Evolutionary conservation across 2,797 vertebrate species (phyloP).

Genomic region (Helostoma temminkii): DNA sequence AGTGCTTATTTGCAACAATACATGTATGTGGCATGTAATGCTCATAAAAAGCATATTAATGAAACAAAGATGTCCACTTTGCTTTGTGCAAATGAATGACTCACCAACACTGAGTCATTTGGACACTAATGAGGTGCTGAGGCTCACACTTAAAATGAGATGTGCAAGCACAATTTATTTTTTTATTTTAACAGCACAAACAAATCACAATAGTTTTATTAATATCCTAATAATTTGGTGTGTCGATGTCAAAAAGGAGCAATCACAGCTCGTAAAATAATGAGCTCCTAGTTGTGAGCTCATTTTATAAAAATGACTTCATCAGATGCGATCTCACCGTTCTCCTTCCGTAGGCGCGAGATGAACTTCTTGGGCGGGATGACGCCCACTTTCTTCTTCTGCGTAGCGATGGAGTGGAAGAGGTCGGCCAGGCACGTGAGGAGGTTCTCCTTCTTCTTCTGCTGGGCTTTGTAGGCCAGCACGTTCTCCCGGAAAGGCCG

Average conservation of each 20-base stretch:
- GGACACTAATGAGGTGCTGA: neutral
- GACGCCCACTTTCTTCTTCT: conserved; percentile 99
- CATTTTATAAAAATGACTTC: neutral
- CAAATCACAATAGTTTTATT: no score
- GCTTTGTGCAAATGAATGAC: neutral
- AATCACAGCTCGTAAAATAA: no score
- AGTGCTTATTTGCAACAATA: no score
- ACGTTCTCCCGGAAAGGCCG: conserved; percentile 97
- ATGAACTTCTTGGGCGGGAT: conserved; percentile 99
- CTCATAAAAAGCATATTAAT: neutral
- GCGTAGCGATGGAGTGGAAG: conserved; percentile 97
- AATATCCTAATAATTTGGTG: no score
- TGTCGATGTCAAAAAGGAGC: no score
- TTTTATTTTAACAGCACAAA: no score
- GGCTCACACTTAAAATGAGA: no score
- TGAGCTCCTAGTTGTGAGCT: no score
- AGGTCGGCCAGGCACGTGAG: conserved; percentile 97
- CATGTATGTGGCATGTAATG: no score
- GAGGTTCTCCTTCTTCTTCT: conserved; percentile 99
- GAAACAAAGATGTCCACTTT: neutral
- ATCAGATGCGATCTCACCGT: conserved; percentile 84
- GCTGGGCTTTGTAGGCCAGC: conserved; percentile 96
- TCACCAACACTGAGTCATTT: neutral
- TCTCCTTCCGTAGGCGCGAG: conserved; percentile 95
- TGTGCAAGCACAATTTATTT: no score